Base-by-base conservation (phyloP, 2,888 invertebrate genomes). In the Pristionchus japonicus region DNA sequence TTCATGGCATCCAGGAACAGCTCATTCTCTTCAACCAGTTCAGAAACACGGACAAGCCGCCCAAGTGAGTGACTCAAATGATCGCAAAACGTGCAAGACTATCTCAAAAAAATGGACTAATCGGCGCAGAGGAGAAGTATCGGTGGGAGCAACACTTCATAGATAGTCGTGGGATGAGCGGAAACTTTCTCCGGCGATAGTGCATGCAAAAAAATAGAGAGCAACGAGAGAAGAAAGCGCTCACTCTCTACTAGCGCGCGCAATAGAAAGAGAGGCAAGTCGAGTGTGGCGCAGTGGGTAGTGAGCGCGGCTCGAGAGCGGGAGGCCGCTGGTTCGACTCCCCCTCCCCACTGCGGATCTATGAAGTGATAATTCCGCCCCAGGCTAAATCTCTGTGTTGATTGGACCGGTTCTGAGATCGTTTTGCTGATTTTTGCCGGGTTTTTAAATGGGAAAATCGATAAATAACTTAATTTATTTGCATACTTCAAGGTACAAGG, bases 11-110 rank as follows among this genome's bases (percentile, higher is more conserved):
- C 92, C 98, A 98, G 95, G 96, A 97, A 74, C 96, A 98, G 93
- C 95, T 99, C 92, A 95, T 97, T 88, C 96, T 96, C 64, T 99
- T 99, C 95, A 99, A 98, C 93, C 97, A 97, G 94, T 99, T 99
- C 95, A 96, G 98, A 92, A 98, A 98, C 0, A 96, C 97, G 82
- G 99, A 99, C 95, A 99, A 99, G 95, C 99, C 99, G 15, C 98
- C 98, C 90, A 99, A 98, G 96, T 97, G 94, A 96, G 96, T 95
- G n/a, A n/a, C n/a, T n/a, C n/a, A n/a, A n/a, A n/a, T n/a, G n/a
- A n/a, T n/a, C n/a, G n/a, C n/a, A n/a, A n/a, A n/a, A n/a, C n/a
- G n/a, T n/a, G n/a, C n/a, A n/a, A n/a, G n/a, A n/a, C n/a, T n/a
- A n/a, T n/a, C n/a, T n/a, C n/a, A n/a, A n/a, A n/a, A n/a, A n/a